These are phyloP conservation scores for Sylvietta virens DNA, from an alignment of 2,113 vertebrate species.

Conservation along the genomic window DNA sequence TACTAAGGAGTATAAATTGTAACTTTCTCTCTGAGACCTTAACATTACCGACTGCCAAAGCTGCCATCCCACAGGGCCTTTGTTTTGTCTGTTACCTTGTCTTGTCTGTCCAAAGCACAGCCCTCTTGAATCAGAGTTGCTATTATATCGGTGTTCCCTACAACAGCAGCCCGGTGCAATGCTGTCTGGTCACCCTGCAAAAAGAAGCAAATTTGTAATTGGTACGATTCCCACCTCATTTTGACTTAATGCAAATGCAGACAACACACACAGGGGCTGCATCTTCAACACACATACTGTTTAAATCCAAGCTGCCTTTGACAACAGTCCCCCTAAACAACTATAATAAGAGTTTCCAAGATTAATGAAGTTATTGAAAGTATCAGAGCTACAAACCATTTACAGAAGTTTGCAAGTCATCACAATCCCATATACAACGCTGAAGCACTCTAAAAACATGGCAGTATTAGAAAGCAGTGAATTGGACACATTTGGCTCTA, in stretches of 20 bases:
- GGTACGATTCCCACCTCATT: background rate
- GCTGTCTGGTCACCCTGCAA: conserved; percentile 92
- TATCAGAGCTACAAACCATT: background rate
- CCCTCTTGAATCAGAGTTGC: conserved; percentile 88
- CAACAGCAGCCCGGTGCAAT: conserved; percentile 87
- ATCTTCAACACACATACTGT: background rate
- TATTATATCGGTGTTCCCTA: conserved; percentile 87
- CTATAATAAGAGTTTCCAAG: background rate
- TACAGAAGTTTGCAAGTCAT: background rate
- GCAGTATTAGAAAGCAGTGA: background rate
- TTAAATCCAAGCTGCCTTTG: background rate
- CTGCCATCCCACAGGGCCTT: background rate
- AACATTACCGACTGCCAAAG: background rate
- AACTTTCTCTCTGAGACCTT: background rate
- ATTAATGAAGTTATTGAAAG: background rate
- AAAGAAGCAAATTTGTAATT: background rate
- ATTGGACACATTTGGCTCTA: background rate
- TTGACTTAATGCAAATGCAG: background rate
- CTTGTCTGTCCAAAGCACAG: conserved; percentile 91
- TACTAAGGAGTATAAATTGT: background rate
- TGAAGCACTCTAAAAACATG: background rate
- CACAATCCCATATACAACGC: background rate
- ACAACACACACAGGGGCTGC: background rate
- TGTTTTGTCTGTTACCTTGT: conserved; percentile 80
- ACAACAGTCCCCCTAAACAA: background rate